Evolutionary conservation across 2,797 vertebrate genomes (phyloP).

Genomic region (Hoplostethus mediterraneus): DNA sequence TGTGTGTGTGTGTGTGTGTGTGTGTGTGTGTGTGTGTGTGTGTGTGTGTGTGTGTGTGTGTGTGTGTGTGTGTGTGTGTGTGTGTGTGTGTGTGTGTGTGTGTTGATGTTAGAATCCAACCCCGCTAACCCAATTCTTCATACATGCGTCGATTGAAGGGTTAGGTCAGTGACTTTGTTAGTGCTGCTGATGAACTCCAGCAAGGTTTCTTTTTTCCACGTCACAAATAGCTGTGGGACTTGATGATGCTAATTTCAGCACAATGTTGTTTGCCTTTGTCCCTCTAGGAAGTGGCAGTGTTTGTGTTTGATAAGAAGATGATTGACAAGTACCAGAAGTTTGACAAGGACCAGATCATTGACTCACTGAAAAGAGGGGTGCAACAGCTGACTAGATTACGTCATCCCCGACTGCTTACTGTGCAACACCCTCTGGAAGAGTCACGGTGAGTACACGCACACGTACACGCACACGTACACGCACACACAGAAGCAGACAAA

Average conservation of each 20-base stretch:
- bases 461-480: conserved; percentile 10
- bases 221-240: neutral
- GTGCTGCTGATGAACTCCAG: neutral
- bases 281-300: conserved; percentile 97
- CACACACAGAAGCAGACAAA: neutral
- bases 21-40: conserved; percentile 66
- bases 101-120: neutral
- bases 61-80: conserved; percentile 46
- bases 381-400: conserved; percentile 96
- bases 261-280: conserved; percentile 16
- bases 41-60: conserved; percentile 67
- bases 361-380: conserved; percentile 94
- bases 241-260: neutral
- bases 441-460: conserved; percentile 87
- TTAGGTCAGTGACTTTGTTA: neutral
- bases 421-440: conserved; percentile 98
- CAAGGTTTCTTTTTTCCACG: neutral
- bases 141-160: neutral
- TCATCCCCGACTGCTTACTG: conserved; percentile 95
- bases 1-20: conserved; percentile 67
- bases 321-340: conserved; percentile 97
- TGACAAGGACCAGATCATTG: conserved; percentile 97
- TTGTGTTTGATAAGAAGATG: conserved; percentile 98
- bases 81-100: conserved; percentile 66
- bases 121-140: neutral